Evolutionary conservation across 2,797 vertebrate genomes (phyloP).

Genomic region (Podarcis siculus): DNA sequence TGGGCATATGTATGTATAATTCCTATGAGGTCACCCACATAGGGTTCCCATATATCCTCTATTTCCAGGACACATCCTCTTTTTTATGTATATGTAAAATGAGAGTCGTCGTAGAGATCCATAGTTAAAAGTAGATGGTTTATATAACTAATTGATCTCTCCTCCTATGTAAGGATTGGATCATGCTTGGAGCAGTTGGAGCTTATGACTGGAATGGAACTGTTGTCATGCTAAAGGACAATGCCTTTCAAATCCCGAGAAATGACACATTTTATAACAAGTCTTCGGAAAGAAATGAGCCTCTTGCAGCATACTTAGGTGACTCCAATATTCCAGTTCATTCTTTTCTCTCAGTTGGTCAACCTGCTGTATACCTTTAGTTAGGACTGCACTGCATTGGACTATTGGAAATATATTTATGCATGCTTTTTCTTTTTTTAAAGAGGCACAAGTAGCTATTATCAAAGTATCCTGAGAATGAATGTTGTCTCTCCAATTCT

Average conservation of each 20-base stretch:
- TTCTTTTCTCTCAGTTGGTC: not conserved
- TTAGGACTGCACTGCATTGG: not conserved
- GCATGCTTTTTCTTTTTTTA: not conserved
- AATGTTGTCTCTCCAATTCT: slow-evolving; percentile 15
- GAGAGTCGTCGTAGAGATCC: no score
- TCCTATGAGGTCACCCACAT: no score
- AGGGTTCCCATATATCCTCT: no score
- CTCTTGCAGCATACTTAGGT: slow-evolving; percentile 93
- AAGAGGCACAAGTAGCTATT: slow-evolving; percentile 4
- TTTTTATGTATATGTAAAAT: no score
- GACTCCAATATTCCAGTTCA: slow-evolving; percentile 57
- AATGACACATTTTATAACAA: slow-evolving; percentile 84
- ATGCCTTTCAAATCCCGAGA: slow-evolving; percentile 72
- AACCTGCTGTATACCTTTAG: not conserved
- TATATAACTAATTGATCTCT: slow-evolving; percentile 27
- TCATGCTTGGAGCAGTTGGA: slow-evolving; percentile 95
- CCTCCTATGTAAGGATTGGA: slow-evolving; percentile 77
- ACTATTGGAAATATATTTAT: not conserved
- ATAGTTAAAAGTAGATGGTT: not conserved
- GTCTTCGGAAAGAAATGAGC: slow-evolving; percentile 80
- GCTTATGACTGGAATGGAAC: slow-evolving; percentile 98
- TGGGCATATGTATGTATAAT: no score
- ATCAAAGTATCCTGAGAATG: slow-evolving; percentile 1
- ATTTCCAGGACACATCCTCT: no score
- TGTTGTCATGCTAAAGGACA: slow-evolving; percentile 86